Evolutionary conservation across 2,113 vertebrate species (phyloP).

Genomic region (Scalopus aquaticus): DNA sequence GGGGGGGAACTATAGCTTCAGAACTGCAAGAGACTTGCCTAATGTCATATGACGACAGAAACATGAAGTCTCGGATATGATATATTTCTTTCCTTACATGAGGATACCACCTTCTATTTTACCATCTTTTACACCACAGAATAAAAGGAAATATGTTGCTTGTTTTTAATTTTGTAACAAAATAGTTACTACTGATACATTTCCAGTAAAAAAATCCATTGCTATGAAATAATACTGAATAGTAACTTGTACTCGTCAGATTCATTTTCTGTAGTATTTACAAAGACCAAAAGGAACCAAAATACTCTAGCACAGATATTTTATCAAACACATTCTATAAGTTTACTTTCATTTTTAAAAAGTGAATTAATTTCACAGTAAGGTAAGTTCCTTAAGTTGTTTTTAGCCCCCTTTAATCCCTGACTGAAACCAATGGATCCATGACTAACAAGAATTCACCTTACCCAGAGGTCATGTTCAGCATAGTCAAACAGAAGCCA

Average conservation of each 20-base stretch:
- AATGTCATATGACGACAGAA: neutral
- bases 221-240: neutral
- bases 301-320: neutral
- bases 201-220: neutral
- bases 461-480: slow-evolving; percentile 99
- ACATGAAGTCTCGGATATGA: neutral
- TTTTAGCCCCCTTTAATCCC: neutral
- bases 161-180: slow-evolving; percentile 18
- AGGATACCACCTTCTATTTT: neutral
- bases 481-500: slow-evolving; percentile 99
- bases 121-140: neutral
- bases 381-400: neutral
- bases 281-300: slow-evolving; percentile 22
- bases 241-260: neutral
- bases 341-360: neutral
- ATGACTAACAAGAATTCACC: slow-evolving; percentile 63
- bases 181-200: neutral
- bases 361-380: neutral
- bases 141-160: neutral
- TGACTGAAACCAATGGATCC: neutral
- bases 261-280: neutral
- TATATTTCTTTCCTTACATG: neutral
- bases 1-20: neutral
- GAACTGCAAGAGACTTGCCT: neutral
- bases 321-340: neutral